Conservation (phyloP, 2,888 invertebrate genomes). For the Pachliopta kotzebuea region DNA sequence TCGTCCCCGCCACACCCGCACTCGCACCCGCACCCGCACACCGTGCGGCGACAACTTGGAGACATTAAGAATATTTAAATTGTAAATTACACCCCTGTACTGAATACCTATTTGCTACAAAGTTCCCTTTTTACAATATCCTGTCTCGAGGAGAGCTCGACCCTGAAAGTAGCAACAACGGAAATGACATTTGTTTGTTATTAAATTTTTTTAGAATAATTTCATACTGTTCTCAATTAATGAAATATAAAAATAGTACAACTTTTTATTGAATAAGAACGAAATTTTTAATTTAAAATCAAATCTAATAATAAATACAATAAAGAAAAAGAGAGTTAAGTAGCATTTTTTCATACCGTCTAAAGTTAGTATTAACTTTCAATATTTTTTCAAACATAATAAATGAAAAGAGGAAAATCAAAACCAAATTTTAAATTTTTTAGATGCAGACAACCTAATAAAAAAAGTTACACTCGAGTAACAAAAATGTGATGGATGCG, state of each 20-base stretch:
- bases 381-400: not conserved
- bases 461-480: constrained; percentile 45
- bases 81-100: constrained; percentile 77
- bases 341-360: not conserved
- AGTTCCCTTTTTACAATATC: constrained; percentile 58
- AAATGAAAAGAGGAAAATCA: not conserved
- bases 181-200: not conserved
- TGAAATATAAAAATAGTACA: too few relatives aligned
- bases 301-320: too few relatives aligned
- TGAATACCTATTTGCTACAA: constrained; percentile 75
- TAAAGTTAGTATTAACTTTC: not conserved
- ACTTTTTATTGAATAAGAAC: too few relatives aligned
- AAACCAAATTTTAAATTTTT: not conserved
- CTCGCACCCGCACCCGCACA: too few relatives aligned
- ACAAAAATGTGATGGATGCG: constrained; percentile 67
- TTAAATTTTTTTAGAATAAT: too few relatives aligned
- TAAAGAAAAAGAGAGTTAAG: too few relatives aligned
- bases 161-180: constrained; percentile 48
- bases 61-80: constrained; percentile 81
- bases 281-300: too few relatives aligned
- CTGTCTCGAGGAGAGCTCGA: constrained; percentile 16
- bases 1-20: too few relatives aligned
- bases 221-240: too few relatives aligned
- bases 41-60: constrained; percentile 66
- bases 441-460: not conserved